Conservation (phyloP, 2,797 vertebrate species). For the Podarcis siculus region DNA sequence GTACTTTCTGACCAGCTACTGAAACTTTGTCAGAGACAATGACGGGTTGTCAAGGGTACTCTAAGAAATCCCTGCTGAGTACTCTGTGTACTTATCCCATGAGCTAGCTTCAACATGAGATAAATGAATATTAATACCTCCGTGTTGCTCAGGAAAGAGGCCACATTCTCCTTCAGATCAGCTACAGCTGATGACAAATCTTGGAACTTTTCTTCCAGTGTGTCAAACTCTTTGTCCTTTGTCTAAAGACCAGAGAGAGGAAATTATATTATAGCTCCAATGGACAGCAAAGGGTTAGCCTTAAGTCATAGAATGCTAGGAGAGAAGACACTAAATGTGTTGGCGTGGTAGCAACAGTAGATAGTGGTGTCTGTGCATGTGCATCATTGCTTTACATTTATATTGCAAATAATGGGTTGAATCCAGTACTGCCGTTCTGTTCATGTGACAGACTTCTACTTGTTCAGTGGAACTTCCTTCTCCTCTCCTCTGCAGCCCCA, state of each 20-base stretch:
- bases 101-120: neutral
- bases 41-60: neutral
- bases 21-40: neutral
- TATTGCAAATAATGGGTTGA: neutral
- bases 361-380: neutral
- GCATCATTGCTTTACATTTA: neutral
- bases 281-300: neutral
- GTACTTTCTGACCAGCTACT: neutral
- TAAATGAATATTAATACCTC: constrained; percentile 78
- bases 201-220: constrained; percentile 86
- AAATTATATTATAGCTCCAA: neutral
- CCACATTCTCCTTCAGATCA: constrained; percentile 85
- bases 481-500: too few relatives aligned
- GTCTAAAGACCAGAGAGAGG: constrained; percentile 72
- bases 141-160: constrained; percentile 82
- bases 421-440: neutral
- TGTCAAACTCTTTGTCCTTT: constrained; percentile 90
- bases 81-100: neutral
- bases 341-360: neutral
- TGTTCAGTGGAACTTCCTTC: too few relatives aligned
- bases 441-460: neutral
- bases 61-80: neutral
- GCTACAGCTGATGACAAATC: constrained; percentile 83
- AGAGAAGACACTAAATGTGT: neutral
- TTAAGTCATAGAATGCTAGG: neutral